Base-by-base conservation (phyloP, 1,140 invertebrate genomes). In the Platorchestia sp. region DNA sequence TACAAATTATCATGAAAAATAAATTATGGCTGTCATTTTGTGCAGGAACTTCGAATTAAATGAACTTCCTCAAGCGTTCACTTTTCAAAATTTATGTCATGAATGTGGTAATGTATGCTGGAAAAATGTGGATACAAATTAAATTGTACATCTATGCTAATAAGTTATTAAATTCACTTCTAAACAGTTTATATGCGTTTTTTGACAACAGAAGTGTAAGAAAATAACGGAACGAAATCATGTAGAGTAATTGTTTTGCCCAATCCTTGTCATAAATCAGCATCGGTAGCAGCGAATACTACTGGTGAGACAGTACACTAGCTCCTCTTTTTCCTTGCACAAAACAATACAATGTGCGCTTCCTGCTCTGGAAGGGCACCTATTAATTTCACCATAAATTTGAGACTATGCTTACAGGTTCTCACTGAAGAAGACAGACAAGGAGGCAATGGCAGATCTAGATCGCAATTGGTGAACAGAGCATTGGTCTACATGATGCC, bases 401-500 rank as follows among this genome's bases (percentile, higher is more conserved):
- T 89, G 36, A 42, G n/a, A 42, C n/a, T 43, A 10, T 42, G 42
- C 43, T 19, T 89, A 41, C 91, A 93, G 91, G 91, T 93, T 40
- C 36, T 93, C 5, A 93, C 91, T 40, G 45, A 40, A 19, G 43
- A 93, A n/a, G 91, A 93, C 45, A 42, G 45, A 45, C 36, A 93
- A 44, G 91, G 91, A 7, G 91, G 91, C 91, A 47, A 93, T 44
- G 91, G 91, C 41, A 45, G 91, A 41, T 44, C 91, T 5, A 45
- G 44, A 40, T 44, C 45, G 1, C 43, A 93, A 40, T 44, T 93
- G 91, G 91, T 93, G 91, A 93, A 40, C 40, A 44, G 91, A 40
- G 91, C 91, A 6, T 14, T 93, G 91, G 45, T 93, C 6, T 93
- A 93, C 45, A 42, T 93, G 36, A 93, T 93, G 91, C 91, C 91